Evolutionary conservation across 2,113 vertebrate species (phyloP).

Genomic region (Meles meles): DNA sequence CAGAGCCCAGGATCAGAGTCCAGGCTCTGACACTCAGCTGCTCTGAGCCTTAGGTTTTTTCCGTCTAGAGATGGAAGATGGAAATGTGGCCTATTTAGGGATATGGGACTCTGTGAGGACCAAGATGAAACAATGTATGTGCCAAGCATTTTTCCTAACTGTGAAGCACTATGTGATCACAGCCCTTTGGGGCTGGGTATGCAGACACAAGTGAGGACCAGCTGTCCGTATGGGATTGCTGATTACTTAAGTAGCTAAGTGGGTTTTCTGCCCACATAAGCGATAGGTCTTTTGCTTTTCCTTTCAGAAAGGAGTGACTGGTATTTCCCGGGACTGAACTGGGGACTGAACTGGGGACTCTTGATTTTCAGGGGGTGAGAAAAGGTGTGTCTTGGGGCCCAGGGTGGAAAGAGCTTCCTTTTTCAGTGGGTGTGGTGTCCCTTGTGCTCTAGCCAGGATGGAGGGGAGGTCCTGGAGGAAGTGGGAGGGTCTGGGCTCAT

Average conservation of each 20-base stretch:
- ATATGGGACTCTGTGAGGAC: not conserved
- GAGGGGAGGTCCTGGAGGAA: conserved; percentile 17
- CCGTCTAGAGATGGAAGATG: not conserved
- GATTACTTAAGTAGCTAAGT: not conserved
- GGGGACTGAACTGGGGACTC: too few relatives aligned
- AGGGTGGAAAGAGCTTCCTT: not conserved
- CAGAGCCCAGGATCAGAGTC: not conserved
- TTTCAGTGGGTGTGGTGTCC: not conserved
- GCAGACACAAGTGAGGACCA: too few relatives aligned
- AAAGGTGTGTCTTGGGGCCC: not conserved
- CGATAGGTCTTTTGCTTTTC: not conserved
- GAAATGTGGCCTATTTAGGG: not conserved
- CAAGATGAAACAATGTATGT: not conserved
- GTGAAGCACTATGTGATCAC: not conserved
- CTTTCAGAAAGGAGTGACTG: not conserved
- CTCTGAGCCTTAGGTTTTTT: not conserved
- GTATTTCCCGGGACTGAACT: not conserved
- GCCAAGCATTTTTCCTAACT: not conserved
- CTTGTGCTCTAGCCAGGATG: not conserved
- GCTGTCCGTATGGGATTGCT: not conserved
- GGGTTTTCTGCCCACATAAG: not conserved
- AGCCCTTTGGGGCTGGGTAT: not conserved
- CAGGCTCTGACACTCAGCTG: not conserved
- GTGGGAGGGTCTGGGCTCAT: not conserved
- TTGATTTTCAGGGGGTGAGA: not conserved